Evolutionary conservation across 2,113 vertebrate species (phyloP).

Genomic region (Oncorhynchus masou): DNA sequence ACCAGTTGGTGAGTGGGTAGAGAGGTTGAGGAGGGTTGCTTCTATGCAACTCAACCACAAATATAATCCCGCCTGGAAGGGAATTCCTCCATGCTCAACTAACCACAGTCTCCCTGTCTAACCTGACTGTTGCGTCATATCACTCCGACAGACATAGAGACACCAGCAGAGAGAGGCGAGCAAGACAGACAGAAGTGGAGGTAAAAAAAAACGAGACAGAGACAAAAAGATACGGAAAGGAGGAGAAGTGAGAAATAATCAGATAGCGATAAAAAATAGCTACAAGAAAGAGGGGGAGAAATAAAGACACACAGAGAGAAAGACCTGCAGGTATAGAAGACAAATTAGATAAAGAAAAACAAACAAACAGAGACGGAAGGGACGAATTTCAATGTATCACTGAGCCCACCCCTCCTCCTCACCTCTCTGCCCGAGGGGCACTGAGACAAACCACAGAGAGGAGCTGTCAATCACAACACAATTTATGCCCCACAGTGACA

Average conservation of each 20-base stretch:
- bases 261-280: slow-evolving; percentile 31
- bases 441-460: slow-evolving; percentile 28
- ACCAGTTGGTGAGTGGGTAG: too few relatives aligned
- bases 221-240: too few relatives aligned
- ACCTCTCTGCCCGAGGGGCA: slow-evolving; percentile 4
- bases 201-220: too few relatives aligned
- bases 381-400: slow-evolving; percentile 51
- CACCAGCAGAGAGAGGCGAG: slow-evolving; percentile 8
- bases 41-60: background rate
- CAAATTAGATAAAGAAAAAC: too few relatives aligned
- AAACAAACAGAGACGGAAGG: background rate
- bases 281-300: background rate
- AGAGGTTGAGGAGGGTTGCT: too few relatives aligned
- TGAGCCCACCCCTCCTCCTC: background rate
- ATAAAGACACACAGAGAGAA: too few relatives aligned
- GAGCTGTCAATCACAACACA: slow-evolving; percentile 51
- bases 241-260: too few relatives aligned
- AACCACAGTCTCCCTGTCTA: background rate
- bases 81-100: slow-evolving; percentile 14
- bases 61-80: slow-evolving; percentile 23
- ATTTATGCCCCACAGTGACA: slow-evolving; percentile 44
- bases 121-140: slow-evolving; percentile 8
- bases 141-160: slow-evolving; percentile 18
- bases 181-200: background rate
- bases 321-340: too few relatives aligned